Evolutionary conservation across 2,797 vertebrate species (phyloP).

Genomic region (Poecilia wingei): DNA sequence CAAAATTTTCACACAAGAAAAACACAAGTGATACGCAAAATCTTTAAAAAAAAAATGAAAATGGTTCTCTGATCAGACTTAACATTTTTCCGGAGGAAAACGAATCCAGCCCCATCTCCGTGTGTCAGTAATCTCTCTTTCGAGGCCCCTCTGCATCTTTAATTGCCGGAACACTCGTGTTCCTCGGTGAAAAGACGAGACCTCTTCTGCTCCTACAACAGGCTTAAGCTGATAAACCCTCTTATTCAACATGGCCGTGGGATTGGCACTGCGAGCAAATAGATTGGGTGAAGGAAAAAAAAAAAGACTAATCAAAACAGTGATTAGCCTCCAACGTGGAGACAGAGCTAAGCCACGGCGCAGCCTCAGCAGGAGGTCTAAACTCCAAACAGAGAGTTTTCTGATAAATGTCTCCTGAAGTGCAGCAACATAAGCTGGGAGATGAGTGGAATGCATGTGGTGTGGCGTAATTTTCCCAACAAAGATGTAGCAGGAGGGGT

Average conservation of each 20-base stretch:
- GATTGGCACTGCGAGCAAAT: slow-evolving; percentile 67
- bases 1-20: background rate
- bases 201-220: slow-evolving; percentile 76
- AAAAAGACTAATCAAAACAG: slow-evolving; percentile 75
- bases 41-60: slow-evolving; percentile 16
- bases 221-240: slow-evolving; percentile 84
- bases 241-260: slow-evolving; percentile 71
- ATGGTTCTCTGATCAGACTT: slow-evolving; percentile 28
- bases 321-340: slow-evolving; percentile 76
- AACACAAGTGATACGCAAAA: background rate
- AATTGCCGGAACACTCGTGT: slow-evolving; percentile 80
- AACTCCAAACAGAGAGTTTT: slow-evolving; percentile 33
- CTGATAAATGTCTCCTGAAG: slow-evolving; percentile 34
- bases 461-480: slow-evolving; percentile 37
- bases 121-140: slow-evolving; percentile 72
- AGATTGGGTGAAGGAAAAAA: slow-evolving; percentile 50
- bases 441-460: slow-evolving; percentile 40
- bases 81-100: slow-evolving; percentile 44
- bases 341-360: slow-evolving; percentile 67
- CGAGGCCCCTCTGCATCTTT: slow-evolving; percentile 63
- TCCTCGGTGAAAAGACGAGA: slow-evolving; percentile 74
- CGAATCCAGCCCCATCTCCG: slow-evolving; percentile 31
- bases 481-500: slow-evolving; percentile 47
- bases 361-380: slow-evolving; percentile 68
- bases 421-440: slow-evolving; percentile 33